Evolutionary conservation across 92 coral and sea anemone species (phyloP).

Genomic region (Actinostola sp.): DNA sequence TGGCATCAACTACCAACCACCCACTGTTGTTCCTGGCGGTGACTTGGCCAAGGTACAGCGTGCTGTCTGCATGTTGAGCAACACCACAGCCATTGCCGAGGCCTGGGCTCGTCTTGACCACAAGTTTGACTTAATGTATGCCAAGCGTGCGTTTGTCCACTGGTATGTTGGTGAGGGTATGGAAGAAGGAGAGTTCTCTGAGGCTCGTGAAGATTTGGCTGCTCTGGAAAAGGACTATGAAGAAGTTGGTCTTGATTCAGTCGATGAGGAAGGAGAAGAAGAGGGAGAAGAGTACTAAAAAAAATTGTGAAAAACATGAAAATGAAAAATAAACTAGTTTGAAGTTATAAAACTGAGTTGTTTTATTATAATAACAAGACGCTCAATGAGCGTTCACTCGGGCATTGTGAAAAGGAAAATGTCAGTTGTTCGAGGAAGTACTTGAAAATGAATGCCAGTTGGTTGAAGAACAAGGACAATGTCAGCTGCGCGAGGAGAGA

Average conservation of each 20-base stretch:
- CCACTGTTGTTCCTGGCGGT: conserved; percentile 74
- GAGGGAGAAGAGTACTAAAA: conserved; percentile 77
- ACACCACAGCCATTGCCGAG: conserved; percentile 83
- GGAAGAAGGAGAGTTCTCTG: conserved; percentile 94
- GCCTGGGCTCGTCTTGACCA: conserved; percentile 86
- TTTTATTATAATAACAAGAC: not conserved
- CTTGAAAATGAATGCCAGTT: no score
- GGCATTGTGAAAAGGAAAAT: not conserved
- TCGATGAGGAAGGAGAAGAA: conserved; percentile 72
- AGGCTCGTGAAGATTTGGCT: conserved; percentile 87
- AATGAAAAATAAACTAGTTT: not conserved
- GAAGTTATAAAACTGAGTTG: not conserved
- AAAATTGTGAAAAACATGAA: not conserved
- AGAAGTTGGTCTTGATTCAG: conserved; percentile 75
- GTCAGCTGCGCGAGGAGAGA: no score
- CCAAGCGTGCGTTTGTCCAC: conserved; percentile 88
- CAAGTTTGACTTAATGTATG: conserved; percentile 79
- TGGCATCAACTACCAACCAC: conserved; percentile 85
- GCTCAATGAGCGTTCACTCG: no score
- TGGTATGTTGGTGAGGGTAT: conserved; percentile 90
- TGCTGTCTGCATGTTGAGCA: conserved; percentile 87
- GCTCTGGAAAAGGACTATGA: conserved; percentile 87
- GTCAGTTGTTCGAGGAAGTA: no score
- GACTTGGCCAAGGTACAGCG: conserved; percentile 87
- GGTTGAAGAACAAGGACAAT: no score